Conservation (phyloP, 1,140 invertebrate species). For the Drosophila ercepeae region DNA sequence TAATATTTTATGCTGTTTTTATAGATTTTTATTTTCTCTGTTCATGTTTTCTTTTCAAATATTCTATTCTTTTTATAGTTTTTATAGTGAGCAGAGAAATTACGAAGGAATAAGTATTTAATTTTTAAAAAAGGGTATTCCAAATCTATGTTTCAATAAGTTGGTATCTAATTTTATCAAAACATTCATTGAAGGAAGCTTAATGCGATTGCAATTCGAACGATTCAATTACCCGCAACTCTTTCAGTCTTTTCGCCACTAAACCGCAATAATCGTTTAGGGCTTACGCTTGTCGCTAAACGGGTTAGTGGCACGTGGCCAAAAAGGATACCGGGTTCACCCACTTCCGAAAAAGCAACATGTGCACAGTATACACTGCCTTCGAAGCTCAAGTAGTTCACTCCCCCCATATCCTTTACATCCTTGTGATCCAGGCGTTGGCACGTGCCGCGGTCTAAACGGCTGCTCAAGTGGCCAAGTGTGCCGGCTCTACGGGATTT, state of each 20-base stretch:
- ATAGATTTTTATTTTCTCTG: too few relatives aligned
- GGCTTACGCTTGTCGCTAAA: conserved; percentile 73
- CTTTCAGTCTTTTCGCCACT: conserved; percentile 48
- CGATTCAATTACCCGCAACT: conserved; percentile 63
- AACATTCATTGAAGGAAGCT: conserved; percentile 51
- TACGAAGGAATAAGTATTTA: not conserved
- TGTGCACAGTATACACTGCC: conserved; percentile 34
- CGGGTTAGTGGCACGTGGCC: conserved; percentile 72
- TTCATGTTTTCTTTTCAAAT: too few relatives aligned
- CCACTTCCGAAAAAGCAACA: conserved; percentile 61
- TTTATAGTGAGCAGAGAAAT: too few relatives aligned
- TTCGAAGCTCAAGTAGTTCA: not conserved
- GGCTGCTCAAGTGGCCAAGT: conserved; percentile 62
- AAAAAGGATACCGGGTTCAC: conserved; percentile 13
- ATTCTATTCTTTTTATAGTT: too few relatives aligned
- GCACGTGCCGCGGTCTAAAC: conserved; percentile 48
- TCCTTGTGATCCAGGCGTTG: conserved; percentile 15
- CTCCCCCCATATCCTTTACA: conserved; percentile 19
- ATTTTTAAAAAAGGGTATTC: not conserved
- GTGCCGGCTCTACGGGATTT: conserved; percentile 29
- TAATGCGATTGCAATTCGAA: conserved; percentile 41
- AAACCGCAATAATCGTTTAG: conserved; percentile 70
- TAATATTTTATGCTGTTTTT: too few relatives aligned
- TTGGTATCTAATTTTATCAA: conserved; percentile 22
- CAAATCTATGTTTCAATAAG: not conserved